These are phyloP conservation scores for Gavialis gangeticus DNA, from an alignment of 2,113 vertebrate species.

Conservation along the genomic window DNA sequence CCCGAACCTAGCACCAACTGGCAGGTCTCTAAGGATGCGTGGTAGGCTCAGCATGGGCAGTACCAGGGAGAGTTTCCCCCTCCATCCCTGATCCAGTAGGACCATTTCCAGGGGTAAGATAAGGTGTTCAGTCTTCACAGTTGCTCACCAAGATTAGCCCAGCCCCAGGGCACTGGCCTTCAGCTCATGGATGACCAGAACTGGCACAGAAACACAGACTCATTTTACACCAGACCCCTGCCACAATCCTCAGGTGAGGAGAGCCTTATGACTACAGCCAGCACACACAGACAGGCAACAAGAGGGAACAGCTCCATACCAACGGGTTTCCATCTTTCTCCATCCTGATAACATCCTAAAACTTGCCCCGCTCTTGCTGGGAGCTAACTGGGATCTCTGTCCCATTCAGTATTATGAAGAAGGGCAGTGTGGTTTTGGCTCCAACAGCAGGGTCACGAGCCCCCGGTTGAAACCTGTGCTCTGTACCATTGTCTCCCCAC, in stretches of 20 bases:
- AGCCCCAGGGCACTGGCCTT: neutral
- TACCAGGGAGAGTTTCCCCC: neutral
- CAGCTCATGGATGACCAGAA: neutral
- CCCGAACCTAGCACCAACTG: neutral
- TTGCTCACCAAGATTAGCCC: neutral
- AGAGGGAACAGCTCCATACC: neutral
- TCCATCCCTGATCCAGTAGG: neutral
- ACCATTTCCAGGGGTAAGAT: neutral
- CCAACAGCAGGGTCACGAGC: neutral
- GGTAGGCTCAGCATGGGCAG: neutral
- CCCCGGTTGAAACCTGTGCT: neutral
- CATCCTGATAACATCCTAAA: neutral
- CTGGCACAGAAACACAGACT: neutral
- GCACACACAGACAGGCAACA: neutral
- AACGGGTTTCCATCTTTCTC: neutral
- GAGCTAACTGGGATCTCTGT: no score
- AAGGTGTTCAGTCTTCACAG: no score
- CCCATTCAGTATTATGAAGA: no score
- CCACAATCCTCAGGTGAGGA: neutral
- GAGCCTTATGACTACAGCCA: neutral
- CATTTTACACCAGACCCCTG: neutral
- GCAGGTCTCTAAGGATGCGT: neutral
- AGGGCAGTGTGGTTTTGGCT: no score
- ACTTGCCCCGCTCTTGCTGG: no score
- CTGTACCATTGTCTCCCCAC: neutral